Evolutionary conservation across 2,888 invertebrate species (phyloP).

Genomic region (Pheosia tremula): DNA sequence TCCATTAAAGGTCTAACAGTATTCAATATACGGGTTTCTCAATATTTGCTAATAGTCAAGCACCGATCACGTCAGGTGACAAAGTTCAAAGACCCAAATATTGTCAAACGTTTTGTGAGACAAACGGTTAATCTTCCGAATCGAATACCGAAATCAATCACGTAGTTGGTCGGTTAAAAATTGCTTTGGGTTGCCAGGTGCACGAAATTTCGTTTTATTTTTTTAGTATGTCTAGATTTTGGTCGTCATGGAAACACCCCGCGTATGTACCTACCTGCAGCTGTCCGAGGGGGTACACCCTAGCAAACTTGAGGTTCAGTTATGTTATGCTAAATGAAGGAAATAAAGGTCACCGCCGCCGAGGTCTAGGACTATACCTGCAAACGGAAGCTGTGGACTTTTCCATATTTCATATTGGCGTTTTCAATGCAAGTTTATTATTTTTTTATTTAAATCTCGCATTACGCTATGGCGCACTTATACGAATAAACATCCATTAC

Average conservation of each 20-base stretch:
- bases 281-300: background rate
- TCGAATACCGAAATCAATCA: slow-evolving; percentile 45
- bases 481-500: no score
- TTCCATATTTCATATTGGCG: no score
- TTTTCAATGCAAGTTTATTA: no score
- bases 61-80: slow-evolving; percentile 30
- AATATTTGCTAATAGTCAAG: slow-evolving; percentile 7
- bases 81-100: slow-evolving; percentile 44
- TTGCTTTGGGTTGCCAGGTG: slow-evolving; percentile 20
- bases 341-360: no score
- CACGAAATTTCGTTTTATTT: background rate
- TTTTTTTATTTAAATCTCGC: no score
- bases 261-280: background rate
- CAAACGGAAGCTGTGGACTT: no score
- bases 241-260: background rate
- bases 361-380: no score
- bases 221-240: background rate
- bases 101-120: slow-evolving; percentile 34
- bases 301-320: no score
- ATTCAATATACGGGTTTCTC: slow-evolving; percentile 4
- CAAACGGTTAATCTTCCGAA: slow-evolving; percentile 36
- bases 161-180: slow-evolving; percentile 46
- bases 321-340: no score
- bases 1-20: background rate
- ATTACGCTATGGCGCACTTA: no score